Percentiles rank a stretch among this genome's conserved stretches.
phyloP scores from a whole-genome alignment of 2,888 invertebrate genomes.

The Volucella zonaria region DNA sequence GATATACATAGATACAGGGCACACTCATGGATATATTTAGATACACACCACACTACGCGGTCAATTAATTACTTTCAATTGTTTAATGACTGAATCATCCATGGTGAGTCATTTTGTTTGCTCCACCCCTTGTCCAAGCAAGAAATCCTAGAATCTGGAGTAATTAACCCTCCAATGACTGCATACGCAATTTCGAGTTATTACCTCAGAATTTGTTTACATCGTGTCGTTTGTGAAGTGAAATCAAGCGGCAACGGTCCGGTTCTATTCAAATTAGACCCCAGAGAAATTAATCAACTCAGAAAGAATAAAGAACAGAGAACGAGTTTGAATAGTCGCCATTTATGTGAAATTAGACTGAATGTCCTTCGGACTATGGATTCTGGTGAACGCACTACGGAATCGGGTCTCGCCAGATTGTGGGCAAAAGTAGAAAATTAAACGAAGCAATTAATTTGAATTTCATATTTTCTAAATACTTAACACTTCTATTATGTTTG shows the following conservation, averaged over 20 bases:
- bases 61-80: slow-evolving; percentile 39
- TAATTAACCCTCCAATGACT: slow-evolving; percentile 47
- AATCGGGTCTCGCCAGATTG: background rate
- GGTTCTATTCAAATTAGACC: slow-evolving; percentile 56
- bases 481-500: background rate
- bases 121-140: background rate
- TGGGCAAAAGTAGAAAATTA: slow-evolving; percentile 6
- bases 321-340: slow-evolving; percentile 30
- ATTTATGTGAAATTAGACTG: slow-evolving; percentile 37
- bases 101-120: slow-evolving; percentile 22
- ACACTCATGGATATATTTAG: too few species aligned
- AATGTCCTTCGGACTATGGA: slow-evolving; percentile 2
- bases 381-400: background rate
- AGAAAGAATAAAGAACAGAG: slow-evolving; percentile 17
- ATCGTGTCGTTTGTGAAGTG: background rate
- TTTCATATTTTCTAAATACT: slow-evolving; percentile 23
- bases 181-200: slow-evolving; percentile 45
- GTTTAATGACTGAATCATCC: slow-evolving; percentile 33
- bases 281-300: slow-evolving; percentile 68
- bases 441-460: slow-evolving; percentile 28
- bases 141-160: slow-evolving; percentile 25
- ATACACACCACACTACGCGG: background rate
- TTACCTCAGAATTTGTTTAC: slow-evolving; percentile 45
- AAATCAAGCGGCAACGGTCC: too few species aligned
- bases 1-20: background rate